Evolutionary conservation across 2,888 invertebrate genomes (phyloP).

Genomic region (Trisateles emortualis): DNA sequence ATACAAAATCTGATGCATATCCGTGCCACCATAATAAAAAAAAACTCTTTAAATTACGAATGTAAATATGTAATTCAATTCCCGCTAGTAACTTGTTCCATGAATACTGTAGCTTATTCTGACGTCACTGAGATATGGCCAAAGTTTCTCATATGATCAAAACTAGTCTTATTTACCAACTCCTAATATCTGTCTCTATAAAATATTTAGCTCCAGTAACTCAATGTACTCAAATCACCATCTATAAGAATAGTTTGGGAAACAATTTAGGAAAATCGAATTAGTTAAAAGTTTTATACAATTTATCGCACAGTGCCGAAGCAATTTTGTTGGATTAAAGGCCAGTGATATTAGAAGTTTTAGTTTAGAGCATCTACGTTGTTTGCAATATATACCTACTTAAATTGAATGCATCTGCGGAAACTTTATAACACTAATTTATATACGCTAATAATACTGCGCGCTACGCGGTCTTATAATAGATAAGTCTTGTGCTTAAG

Average conservation of each 20-base stretch:
- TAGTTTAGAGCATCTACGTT: not conserved
- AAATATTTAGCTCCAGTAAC: slow-evolving; percentile 1
- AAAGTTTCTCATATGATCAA: slow-evolving; percentile 60
- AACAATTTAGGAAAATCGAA: slow-evolving; percentile 22
- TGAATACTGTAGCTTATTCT: slow-evolving; percentile 48
- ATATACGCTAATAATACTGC: too few species aligned
- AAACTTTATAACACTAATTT: too few species aligned
- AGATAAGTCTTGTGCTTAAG: too few species aligned
- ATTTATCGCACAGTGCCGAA: slow-evolving; percentile 2
- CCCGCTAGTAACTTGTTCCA: slow-evolving; percentile 34
- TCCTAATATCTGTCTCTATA: slow-evolving; percentile 25
- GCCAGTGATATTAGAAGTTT: not conserved
- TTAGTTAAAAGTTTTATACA: slow-evolving; percentile 23
- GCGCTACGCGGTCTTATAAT: too few species aligned
- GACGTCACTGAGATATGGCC: slow-evolving; percentile 57
- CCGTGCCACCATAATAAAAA: too few species aligned
- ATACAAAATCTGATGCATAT: too few species aligned
- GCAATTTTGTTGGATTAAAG: slow-evolving; percentile 14
- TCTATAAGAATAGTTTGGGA: not conserved
- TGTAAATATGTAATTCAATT: too few species aligned
- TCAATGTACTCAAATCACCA: not conserved
- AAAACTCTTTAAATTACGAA: too few species aligned
- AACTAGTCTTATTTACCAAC: slow-evolving; percentile 49
- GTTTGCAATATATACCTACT: not conserved
- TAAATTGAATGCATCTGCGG: not conserved